phyloP scores from a whole-genome alignment of 2,888 invertebrate species.

The Lamproptera curius region DNA sequence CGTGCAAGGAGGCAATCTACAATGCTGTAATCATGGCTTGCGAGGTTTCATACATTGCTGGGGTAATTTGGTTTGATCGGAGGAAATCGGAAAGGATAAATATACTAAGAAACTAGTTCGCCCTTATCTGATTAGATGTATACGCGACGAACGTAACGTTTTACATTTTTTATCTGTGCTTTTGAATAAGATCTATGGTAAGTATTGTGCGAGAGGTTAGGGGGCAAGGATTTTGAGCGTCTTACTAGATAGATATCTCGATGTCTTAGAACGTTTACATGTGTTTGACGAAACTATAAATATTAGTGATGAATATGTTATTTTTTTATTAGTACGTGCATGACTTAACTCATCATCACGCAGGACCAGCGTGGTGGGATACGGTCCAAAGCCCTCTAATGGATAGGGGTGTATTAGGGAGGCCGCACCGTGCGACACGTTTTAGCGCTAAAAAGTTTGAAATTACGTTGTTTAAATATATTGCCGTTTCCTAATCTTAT shows the following conservation, averaged over 20 bases:
- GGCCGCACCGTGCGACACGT: too few relatives aligned
- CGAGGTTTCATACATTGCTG: constrained; percentile 12
- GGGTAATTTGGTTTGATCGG: constrained; percentile 14
- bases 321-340: not conserved
- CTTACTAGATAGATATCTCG: too few relatives aligned
- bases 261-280: not conserved
- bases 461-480: too few relatives aligned
- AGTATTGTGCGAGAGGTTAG: not conserved
- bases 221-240: too few relatives aligned
- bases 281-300: not conserved
- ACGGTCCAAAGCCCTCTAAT: too few relatives aligned
- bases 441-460: too few relatives aligned
- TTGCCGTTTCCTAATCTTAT: too few relatives aligned
- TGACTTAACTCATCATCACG: not conserved
- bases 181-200: not conserved
- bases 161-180: not conserved
- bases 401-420: too few relatives aligned
- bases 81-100: constrained; percentile 18
- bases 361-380: too few relatives aligned
- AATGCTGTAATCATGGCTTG: constrained; percentile 15
- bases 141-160: too few relatives aligned
- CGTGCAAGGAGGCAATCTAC: constrained; percentile 1
- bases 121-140: constrained; percentile 1
- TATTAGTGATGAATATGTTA: not conserved
- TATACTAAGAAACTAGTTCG: constrained; percentile 13